phyloP scores from a whole-genome alignment of 2,113 vertebrate genomes.

The Rhagologus leucostigma region DNA sequence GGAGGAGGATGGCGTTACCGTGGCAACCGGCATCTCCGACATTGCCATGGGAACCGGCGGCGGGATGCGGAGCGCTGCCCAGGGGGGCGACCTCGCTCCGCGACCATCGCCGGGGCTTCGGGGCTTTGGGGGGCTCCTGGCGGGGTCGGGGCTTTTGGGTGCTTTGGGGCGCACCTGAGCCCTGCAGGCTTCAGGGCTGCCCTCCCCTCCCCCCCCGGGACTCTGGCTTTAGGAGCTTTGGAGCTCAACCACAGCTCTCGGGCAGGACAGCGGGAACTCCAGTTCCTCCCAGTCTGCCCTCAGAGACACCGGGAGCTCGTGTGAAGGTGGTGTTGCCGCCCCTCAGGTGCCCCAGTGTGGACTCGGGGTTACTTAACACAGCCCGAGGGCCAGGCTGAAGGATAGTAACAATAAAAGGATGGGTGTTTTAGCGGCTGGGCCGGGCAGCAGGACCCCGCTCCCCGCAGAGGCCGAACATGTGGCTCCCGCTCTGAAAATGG shows the following conservation, averaged over 20 bases:
- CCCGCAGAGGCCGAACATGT: neutral
- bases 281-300: neutral
- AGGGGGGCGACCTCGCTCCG: neutral
- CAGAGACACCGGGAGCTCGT: neutral
- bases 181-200: neutral
- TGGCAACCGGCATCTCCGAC: constrained; percentile 64
- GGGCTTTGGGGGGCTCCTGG: neutral
- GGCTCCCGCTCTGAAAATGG: neutral
- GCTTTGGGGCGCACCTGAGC: neutral
- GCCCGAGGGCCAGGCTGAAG: neutral
- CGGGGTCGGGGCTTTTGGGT: neutral
- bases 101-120: neutral
- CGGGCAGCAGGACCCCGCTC: neutral
- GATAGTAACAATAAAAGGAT: fast-evolving
- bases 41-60: constrained; percentile 66
- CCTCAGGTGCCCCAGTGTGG: neutral
- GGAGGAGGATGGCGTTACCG: constrained; percentile 68
- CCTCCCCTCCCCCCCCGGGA: no score
- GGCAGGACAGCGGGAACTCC: neutral
- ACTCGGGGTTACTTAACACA: neutral
- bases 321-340: neutral
- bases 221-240: neutral
- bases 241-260: neutral
- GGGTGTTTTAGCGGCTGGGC: neutral
- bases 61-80: constrained; percentile 56